Base-by-base conservation (phyloP, 2,888 invertebrate species). In the Machimus atricapillus region DNA sequence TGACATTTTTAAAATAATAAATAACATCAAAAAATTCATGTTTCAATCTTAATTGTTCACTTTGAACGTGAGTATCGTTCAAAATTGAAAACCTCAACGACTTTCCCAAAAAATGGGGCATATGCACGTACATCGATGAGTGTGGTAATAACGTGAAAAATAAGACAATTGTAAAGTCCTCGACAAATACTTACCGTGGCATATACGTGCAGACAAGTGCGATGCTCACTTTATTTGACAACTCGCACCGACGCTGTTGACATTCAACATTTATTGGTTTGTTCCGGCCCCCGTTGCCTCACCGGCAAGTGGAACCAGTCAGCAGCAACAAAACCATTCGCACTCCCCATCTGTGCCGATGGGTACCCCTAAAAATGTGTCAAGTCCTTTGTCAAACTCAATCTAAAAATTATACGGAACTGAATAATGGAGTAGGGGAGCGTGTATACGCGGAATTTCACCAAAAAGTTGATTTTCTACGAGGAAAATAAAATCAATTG, bases 191-290 rank as follows among this genome's bases (percentile, higher is more conserved):
- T 19, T 52, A 52, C 52, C 52, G n/a, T n/a, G 16, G 5, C 52
- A 52, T 52, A n/a, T 52, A n/a, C n/a, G 52, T 23, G 27, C 79
- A 27, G 16, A 46, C n/a, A 79, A 16, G n/a, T 46, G 52, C n/a
- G 79, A 27, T 79, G 79, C 31, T 52, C 79, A 79, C 23, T 46
- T 76, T 31, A 52, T 52, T 23, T 31, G 52, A 79, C 52, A 79
- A 79, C 31, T 79, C 52, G 14, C 79, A 56, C 52, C 31, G 52
- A 31, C 16, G 79, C 52, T 79, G 19, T 79, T 79, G 79, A 79
- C 79, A 16, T 78, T 78, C 43, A 19, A 46, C 40, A 78, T 78
- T 79, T 79, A 79, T 79, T 79, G 79, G 79, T 27, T 79, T 79
- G 14, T 52, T 52, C 23, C 23, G 79, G 46, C 23, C 52, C 27